phyloP scores from a whole-genome alignment of 2,888 invertebrate species.

The Diplolepis rosae region DNA sequence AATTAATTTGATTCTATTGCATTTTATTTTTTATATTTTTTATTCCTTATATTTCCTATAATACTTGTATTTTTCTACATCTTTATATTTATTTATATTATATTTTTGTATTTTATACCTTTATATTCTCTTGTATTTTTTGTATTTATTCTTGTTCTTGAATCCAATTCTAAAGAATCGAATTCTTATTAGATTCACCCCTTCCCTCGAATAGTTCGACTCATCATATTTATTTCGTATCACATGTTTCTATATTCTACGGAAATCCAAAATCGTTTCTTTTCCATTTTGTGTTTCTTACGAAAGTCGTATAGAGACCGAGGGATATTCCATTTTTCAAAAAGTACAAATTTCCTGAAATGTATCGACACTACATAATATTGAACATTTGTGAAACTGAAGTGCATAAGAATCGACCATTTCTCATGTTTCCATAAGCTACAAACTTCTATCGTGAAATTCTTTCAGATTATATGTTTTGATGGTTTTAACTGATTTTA shows the following conservation, averaged over 20 bases:
- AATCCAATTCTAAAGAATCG: neutral
- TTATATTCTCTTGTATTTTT: neutral
- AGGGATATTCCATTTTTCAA: slow-evolving; percentile 11
- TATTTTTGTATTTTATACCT: neutral
- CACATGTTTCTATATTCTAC: slow-evolving; percentile 25
- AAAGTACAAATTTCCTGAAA: slow-evolving; percentile 8
- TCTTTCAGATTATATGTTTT: too few species aligned
- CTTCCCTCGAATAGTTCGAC: slow-evolving; percentile 12
- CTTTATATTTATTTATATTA: neutral
- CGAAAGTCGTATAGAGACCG: slow-evolving; percentile 8
- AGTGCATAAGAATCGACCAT: neutral
- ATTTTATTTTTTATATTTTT: neutral
- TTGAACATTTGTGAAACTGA: neutral
- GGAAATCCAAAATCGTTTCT: neutral
- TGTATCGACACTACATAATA: neutral
- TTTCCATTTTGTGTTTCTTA: slow-evolving; percentile 17
- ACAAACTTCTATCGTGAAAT: too few species aligned
- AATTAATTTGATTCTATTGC: neutral
- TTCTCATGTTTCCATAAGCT: neutral
- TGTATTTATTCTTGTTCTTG: neutral
- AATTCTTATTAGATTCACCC: neutral
- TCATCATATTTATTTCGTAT: slow-evolving; percentile 28
- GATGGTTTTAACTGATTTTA: neutral
- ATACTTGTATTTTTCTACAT: neutral
- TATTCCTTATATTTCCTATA: neutral